Conservation (phyloP, 2,113 vertebrate genomes). For the Alethe diademata region DNA sequence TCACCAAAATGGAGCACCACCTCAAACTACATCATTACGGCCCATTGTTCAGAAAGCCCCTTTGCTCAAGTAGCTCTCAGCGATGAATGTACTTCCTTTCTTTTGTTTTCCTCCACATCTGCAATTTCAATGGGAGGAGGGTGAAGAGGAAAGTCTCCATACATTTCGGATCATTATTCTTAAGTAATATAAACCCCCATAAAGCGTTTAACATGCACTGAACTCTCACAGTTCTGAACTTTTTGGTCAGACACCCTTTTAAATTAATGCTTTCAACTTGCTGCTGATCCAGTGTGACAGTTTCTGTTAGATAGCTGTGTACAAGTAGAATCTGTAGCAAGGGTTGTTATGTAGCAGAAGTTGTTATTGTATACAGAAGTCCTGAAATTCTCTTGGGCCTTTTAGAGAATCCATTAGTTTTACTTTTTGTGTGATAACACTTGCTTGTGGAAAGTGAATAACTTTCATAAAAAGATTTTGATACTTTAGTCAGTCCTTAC, state of each 20-base stretch:
- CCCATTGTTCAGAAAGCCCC: slow-evolving; percentile 69
- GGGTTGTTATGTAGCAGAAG: accelerated
- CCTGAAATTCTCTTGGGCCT: neutral
- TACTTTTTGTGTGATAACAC: neutral
- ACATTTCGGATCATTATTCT: neutral
- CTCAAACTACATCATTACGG: slow-evolving; percentile 42
- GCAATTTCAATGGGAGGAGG: slow-evolving; percentile 60
- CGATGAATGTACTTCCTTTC: slow-evolving; percentile 73
- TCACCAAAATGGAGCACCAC: slow-evolving; percentile 52
- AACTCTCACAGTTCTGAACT: neutral
- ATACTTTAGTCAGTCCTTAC: neutral
- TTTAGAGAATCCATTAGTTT: neutral
- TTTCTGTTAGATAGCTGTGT: neutral
- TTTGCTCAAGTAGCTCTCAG: slow-evolving; percentile 51
- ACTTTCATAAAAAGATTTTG: neutral
- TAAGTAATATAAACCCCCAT: neutral
- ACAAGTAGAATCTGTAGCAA: neutral
- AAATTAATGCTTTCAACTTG: neutral
- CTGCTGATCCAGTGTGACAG: neutral
- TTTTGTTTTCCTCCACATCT: slow-evolving; percentile 73
- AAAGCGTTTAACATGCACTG: neutral
- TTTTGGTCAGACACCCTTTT: neutral
- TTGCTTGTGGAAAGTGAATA: neutral
- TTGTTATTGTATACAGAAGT: neutral
- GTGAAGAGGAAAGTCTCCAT: neutral